Conservation (phyloP, 2,113 vertebrate species). For the Beaufortia kweichowensis region DNA sequence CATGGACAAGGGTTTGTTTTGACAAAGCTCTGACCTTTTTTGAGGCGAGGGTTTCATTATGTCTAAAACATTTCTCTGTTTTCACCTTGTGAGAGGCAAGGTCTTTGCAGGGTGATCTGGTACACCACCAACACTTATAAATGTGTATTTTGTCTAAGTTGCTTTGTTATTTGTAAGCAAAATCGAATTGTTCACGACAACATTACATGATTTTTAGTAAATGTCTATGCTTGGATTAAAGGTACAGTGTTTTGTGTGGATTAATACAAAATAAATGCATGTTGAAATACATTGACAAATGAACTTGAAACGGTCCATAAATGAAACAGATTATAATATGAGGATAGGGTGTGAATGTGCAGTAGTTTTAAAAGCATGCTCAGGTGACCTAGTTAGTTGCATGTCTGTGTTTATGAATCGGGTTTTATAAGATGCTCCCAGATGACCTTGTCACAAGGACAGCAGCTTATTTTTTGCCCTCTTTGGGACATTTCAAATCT, state of each 20-base stretch:
- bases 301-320: neutral
- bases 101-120: neutral
- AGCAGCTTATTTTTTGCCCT: conserved; percentile 24
- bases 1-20: neutral
- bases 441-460: conserved; percentile 62
- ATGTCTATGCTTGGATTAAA: no score
- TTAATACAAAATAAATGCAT: neutral
- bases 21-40: neutral
- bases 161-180: neutral
- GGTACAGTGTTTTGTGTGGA: neutral
- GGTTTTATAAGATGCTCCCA: conserved; percentile 62
- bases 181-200: neutral
- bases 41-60: neutral
- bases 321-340: neutral
- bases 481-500: neutral
- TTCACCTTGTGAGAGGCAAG: neutral
- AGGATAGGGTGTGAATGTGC: neutral
- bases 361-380: conserved; percentile 45
- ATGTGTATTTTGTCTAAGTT: neutral
- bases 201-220: neutral
- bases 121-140: neutral
- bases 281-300: neutral
- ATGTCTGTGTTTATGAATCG: conserved; percentile 62
- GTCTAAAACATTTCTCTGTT: neutral
- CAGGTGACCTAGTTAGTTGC: conserved; percentile 62